phyloP scores from a whole-genome alignment of 2,888 invertebrate species.

The Nezara viridula region DNA sequence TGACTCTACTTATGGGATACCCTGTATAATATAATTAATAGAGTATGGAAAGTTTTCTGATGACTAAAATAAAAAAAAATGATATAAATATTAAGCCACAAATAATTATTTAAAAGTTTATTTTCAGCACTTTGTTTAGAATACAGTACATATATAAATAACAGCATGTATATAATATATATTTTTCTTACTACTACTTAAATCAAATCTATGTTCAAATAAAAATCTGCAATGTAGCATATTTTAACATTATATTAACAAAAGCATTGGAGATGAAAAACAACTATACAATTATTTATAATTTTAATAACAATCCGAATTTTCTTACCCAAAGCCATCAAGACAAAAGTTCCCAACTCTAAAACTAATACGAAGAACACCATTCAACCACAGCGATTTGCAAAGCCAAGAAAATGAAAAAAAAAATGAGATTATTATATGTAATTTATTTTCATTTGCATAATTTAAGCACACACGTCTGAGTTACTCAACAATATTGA shows the following conservation, averaged over 20 bases:
- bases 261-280: slow-evolving; percentile 46
- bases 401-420: neutral
- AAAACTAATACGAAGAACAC: neutral
- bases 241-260: slow-evolving; percentile 31
- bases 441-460: neutral
- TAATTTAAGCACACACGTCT: slow-evolving; percentile 63
- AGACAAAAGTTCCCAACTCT: neutral
- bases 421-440: neutral
- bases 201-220: neutral
- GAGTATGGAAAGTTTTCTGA: neutral
- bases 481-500: slow-evolving; percentile 65
- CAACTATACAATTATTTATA: neutral
- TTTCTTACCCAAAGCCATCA: neutral
- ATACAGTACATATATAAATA: slow-evolving; percentile 15
- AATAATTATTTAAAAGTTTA: slow-evolving; percentile 35
- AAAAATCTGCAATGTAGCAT: slow-evolving; percentile 15
- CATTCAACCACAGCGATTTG: slow-evolving; percentile 5
- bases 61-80: neutral
- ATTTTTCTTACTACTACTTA: slow-evolving; percentile 3
- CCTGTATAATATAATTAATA: no score
- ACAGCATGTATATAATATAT: slow-evolving; percentile 42
- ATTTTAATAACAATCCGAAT: slow-evolving; percentile 23
- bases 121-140: slow-evolving; percentile 40
- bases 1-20: no score
- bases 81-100: slow-evolving; percentile 31